Conservation (phyloP, 2,888 invertebrate genomes). For the Meloe dianella region DNA sequence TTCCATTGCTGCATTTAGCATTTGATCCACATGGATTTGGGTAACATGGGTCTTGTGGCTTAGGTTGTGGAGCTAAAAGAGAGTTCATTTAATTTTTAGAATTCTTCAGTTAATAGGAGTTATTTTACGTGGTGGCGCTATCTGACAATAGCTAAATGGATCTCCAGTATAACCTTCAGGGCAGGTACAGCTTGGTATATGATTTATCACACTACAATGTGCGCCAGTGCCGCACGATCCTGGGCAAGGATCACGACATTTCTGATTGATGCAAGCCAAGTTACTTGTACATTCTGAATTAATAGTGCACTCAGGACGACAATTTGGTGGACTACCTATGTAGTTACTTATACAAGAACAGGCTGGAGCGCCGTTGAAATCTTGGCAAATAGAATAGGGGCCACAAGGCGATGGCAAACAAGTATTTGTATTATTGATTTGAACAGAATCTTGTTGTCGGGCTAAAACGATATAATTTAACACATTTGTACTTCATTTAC, state of each 20-base stretch:
- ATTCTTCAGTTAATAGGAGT: conserved; percentile 19
- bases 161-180: too few species aligned
- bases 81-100: conserved; percentile 21
- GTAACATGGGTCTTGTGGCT: conserved; percentile 68
- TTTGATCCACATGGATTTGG: conserved; percentile 76
- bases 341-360: conserved; percentile 69
- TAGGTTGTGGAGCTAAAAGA: conserved; percentile 14
- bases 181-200: too few species aligned
- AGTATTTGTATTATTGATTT: conserved; percentile 64
- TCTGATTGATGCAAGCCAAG: too few species aligned
- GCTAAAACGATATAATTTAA: too few species aligned
- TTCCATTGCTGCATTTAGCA: too few species aligned
- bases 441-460: conserved; percentile 37
- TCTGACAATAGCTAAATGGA: conserved; percentile 66
- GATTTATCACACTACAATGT: too few species aligned
- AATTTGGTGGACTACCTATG: too few species aligned
- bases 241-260: too few species aligned
- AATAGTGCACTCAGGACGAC: too few species aligned
- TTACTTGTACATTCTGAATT: too few species aligned
- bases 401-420: conserved; percentile 83
- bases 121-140: conserved; percentile 40
- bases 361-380: conserved; percentile 65
- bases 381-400: conserved; percentile 68
- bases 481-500: conserved; percentile 10
- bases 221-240: too few species aligned